phyloP scores from a whole-genome alignment of 2,797 vertebrate species.

The Nyctalus aviator region DNA sequence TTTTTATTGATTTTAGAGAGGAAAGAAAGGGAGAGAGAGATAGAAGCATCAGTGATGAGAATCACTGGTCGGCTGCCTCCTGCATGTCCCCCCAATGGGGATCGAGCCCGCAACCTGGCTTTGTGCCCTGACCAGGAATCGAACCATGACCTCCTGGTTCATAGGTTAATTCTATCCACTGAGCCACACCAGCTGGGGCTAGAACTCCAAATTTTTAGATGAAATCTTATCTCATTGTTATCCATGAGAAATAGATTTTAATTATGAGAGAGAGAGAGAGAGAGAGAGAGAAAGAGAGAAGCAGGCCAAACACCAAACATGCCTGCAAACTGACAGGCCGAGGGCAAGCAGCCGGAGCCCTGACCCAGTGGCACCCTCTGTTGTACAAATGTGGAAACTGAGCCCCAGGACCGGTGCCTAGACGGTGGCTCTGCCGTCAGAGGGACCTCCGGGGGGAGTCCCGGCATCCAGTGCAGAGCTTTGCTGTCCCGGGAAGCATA shows the following conservation, averaged over 20 bases:
- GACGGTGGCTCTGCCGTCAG: no score
- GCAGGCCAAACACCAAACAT: neutral
- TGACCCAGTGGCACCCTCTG: neutral
- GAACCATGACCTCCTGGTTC: no score
- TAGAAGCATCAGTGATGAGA: no score
- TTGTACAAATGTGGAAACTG: neutral
- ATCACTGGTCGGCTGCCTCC: no score
- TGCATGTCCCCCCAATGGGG: no score
- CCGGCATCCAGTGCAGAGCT: neutral
- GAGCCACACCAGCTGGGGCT: no score
- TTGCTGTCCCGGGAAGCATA: neutral
- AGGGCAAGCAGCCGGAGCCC: neutral
- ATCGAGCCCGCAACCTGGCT: no score
- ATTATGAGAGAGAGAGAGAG: neutral
- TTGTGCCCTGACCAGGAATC: no score
- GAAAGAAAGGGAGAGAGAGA: no score
- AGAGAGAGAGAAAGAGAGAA: no score
- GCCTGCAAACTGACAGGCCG: neutral
- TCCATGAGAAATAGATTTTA: neutral
- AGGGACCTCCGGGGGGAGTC: neutral
- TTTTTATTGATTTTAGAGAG: no score
- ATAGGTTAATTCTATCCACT: no score
- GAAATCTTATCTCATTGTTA: neutral
- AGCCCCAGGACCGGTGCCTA: neutral
- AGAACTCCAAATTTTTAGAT: neutral